Conservation (phyloP, 2,797 vertebrate species). For the Acomys russatus region DNA sequence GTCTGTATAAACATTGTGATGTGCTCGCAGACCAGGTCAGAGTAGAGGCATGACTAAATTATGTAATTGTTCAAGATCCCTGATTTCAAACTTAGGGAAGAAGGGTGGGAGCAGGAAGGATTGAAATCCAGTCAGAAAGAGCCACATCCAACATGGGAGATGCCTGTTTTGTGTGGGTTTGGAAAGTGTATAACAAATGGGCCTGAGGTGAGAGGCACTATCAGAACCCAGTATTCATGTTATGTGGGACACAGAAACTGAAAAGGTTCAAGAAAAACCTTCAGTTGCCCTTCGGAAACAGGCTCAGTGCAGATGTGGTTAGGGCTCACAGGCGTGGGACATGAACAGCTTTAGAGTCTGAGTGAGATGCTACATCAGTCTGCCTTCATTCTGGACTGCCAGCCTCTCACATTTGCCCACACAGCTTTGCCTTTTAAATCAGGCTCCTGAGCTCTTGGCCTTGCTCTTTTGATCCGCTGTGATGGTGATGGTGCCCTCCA, state of each 20-base stretch:
- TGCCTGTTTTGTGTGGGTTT: neutral
- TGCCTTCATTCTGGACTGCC: fast-evolving
- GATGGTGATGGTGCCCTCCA: neutral
- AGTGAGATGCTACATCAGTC: neutral
- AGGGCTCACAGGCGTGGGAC: neutral
- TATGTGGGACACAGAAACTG: neutral
- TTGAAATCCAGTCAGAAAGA: neutral
- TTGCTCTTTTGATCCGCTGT: neutral
- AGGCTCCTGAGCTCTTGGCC: neutral
- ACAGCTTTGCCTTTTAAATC: neutral
- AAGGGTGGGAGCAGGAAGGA: neutral
- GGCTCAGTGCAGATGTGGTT: neutral
- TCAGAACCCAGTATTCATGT: neutral
- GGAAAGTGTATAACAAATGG: neutral
- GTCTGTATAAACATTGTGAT: neutral
- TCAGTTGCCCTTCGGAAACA: neutral
- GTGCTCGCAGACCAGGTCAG: neutral
- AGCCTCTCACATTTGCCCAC: neutral
- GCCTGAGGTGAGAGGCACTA: neutral
- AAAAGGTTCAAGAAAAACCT: neutral
- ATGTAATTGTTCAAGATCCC: neutral
- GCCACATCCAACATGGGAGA: neutral
- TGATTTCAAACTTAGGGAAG: neutral
- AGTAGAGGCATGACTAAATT: neutral
- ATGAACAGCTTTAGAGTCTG: neutral